Evolutionary conservation across 1,140 invertebrate species (phyloP), one percentile per base, ranked within the genome.

Genomic region (Drosophila nebulosa): DNA sequence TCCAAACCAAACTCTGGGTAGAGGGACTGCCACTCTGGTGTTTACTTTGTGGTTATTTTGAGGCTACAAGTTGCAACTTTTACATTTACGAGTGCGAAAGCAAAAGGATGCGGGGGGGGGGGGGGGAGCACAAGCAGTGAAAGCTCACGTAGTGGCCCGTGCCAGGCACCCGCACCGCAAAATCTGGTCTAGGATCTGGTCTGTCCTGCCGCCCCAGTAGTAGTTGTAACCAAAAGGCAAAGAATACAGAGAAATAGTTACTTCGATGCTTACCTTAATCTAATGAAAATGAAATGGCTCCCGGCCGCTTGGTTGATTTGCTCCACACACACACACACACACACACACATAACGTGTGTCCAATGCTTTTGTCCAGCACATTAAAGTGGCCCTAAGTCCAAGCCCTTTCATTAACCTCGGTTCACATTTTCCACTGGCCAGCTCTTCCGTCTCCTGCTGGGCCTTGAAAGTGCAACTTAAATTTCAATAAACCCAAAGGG

Each of bases 31-130:
- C 83, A 86, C 81, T 88, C 67, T 71, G 74, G 81, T 86, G 83
- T 86, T 86, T 86, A 86, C 83, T 88, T 86, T 88, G 83, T 88
- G 83, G 83, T 73, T 86, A 86, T 86, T 86, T 86, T 86, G 83
- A 81, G 83, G 83, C 84, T 88, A 79, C 83, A 79, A 86, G 83
- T 83, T 86, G 83, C 83, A 83, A 83, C 74, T 86, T 88, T 86
- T 79, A 69, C 78, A 88, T 79, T 84, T 69, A 75, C 75, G 60
- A 79, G 68, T 73, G 32, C 56, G 26, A 68, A 52, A 75, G 73
- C 71, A 75, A 74, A 74, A 75, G 71, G 51, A 64, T 30, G 35
- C 32, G 36, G 66, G 26, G 61, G 35, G 36, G 36, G 66, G 26
- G 61, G 35, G 27, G 50, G 63, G 27, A 78, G 61, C 69, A 21